Evolutionary conservation across 2,113 vertebrate genomes (phyloP).

Genomic region (Carassius gibelio): DNA sequence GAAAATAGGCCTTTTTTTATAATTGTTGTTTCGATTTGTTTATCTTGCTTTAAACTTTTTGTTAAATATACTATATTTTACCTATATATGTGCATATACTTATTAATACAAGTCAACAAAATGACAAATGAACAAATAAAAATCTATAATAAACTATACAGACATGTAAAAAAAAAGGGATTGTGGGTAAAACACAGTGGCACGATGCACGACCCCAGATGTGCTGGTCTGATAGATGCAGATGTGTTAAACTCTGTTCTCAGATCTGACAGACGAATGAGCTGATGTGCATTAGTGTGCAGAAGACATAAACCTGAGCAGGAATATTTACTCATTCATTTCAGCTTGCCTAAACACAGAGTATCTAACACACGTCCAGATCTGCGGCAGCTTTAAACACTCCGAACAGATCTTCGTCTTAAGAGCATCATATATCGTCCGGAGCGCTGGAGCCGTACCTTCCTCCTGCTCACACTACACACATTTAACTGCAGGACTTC

Average conservation of each 20-base stretch:
- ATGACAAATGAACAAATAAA: no score
- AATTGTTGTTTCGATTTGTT: no score
- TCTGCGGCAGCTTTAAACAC: conserved; percentile 21
- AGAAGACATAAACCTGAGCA: not conserved
- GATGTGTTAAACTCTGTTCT: not conserved
- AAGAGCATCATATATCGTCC: conserved; percentile 23
- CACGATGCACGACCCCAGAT: not conserved
- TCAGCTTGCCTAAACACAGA: not conserved
- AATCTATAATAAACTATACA: no score
- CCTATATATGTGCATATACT: no score
- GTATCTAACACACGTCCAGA: not conserved
- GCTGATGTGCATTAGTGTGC: not conserved
- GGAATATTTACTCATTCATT: conserved; percentile 12
- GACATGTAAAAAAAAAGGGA: no score
- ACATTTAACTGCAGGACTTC: conserved; percentile 43
- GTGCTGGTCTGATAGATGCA: not conserved
- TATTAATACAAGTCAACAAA: no score
- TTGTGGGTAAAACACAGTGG: not conserved
- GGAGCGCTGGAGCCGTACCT: not conserved
- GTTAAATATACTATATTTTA: no score
- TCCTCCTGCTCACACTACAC: not conserved
- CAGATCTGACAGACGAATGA: conserved; percentile 12
- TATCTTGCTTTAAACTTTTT: no score
- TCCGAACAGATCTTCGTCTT: not conserved
- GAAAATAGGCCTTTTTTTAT: no score